Percentiles rank a stretch among this genome's conserved stretches.
These are phyloP conservation scores for Drosophila watanabei DNA, from an alignment of 1,140 invertebrate species.

Conservation along the genomic window DNA sequence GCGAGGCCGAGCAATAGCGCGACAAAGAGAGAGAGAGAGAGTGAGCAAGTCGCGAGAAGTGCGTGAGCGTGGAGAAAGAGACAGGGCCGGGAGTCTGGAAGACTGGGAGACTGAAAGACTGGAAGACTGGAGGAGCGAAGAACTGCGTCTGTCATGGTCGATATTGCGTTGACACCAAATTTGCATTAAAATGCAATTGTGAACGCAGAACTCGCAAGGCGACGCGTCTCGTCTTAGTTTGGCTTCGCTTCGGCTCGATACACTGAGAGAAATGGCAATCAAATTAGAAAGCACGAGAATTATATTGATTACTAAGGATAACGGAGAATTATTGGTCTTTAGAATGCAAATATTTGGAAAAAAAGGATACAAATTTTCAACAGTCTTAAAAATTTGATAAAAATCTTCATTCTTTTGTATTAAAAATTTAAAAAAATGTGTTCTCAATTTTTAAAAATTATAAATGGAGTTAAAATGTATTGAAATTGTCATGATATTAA, in stretches of 20 bases:
- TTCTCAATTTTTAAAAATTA: no score
- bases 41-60: conserved; percentile 1
- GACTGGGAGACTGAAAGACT: conserved; percentile 16
- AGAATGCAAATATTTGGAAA: neutral
- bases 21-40: neutral
- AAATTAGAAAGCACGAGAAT: neutral
- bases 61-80: conserved; percentile 24
- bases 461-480: no score
- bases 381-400: no score
- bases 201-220: conserved; percentile 38
- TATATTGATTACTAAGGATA: neutral
- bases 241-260: neutral
- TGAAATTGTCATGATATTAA: no score
- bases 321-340: neutral
- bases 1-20: neutral
- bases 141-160: conserved; percentile 75
- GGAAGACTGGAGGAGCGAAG: conserved; percentile 23
- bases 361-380: no score
- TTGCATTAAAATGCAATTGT: conserved; percentile 83
- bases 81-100: conserved; percentile 8
- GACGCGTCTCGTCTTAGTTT: conserved; percentile 20
- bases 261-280: neutral
- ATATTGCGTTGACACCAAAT: conserved; percentile 84
- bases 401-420: no score
- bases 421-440: no score